Conservation (phyloP, 2,113 vertebrate genomes). For the Sinocyclocheilus grahami region DNA sequence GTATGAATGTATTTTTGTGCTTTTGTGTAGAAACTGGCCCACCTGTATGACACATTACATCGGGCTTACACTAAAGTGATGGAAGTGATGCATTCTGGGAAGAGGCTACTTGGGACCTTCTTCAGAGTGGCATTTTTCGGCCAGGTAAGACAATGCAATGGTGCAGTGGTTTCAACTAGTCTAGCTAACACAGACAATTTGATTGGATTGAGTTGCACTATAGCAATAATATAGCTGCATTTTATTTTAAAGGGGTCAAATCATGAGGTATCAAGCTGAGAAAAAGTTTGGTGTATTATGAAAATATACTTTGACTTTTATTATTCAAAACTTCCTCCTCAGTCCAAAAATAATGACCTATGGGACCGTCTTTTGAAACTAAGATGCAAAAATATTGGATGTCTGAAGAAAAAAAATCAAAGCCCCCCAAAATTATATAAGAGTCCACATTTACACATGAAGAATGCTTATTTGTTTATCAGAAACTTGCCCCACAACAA, state of each 20-base stretch:
- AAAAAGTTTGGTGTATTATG: not conserved
- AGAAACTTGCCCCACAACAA: no score
- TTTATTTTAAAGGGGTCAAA: not conserved
- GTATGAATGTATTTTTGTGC: conserved; percentile 2
- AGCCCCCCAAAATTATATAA: not conserved
- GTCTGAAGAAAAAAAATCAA: not conserved
- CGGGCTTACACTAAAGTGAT: conserved; percentile 96
- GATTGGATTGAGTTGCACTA: not conserved
- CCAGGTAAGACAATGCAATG: conserved; percentile 78
- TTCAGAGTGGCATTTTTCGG: conserved; percentile 98
- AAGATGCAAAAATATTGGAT: not conserved
- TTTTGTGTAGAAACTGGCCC: conserved; percentile 87
- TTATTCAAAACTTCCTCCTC: not conserved
- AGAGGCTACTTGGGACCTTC: conserved; percentile 92
- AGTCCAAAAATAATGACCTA: not conserved
- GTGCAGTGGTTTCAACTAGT: not conserved
- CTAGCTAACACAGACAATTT: not conserved
- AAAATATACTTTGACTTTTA: not conserved
- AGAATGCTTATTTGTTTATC: no score
- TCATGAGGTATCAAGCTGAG: not conserved
- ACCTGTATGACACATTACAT: conserved; percentile 94
- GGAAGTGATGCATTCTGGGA: conserved; percentile 96
- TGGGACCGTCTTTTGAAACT: not conserved
- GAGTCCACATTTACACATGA: no score
- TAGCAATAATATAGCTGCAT: not conserved